A percentile compares a stretch with the other conserved stretches of the same genome.
Evolutionary conservation across 2,113 vertebrate genomes (phyloP).

Genomic region (Gyps fulvus): DNA sequence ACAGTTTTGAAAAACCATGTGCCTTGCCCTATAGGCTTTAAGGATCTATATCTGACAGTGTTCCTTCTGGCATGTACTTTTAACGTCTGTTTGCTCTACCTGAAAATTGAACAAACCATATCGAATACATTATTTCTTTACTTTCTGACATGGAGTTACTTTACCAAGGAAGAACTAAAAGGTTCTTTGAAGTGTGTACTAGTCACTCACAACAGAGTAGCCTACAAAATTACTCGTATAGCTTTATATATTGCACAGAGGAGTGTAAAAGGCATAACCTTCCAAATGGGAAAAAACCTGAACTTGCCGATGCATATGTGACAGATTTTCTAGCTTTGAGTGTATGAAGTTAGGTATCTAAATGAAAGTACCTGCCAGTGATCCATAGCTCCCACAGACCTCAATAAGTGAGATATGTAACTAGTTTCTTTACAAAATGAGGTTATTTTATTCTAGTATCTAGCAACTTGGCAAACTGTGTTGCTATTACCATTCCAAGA

Average conservation of each 20-base stretch:
- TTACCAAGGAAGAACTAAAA: constrained; percentile 33
- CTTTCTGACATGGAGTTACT: constrained; percentile 29
- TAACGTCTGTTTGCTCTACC: constrained; percentile 57
- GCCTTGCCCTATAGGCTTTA: constrained; percentile 42
- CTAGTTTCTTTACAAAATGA: neutral
- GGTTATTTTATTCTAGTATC: neutral
- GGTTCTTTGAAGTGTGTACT: constrained; percentile 8
- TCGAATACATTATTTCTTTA: constrained; percentile 49
- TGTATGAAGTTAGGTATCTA: neutral
- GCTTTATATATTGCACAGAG: constrained; percentile 1
- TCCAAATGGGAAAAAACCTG: neutral
- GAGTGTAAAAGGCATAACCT: constrained; percentile 5
- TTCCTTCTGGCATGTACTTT: constrained; percentile 54
- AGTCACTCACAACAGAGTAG: neutral
- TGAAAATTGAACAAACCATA: constrained; percentile 68
- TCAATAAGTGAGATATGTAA: neutral
- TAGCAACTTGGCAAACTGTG: neutral
- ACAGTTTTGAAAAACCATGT: constrained; percentile 28
- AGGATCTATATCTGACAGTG: constrained; percentile 6
- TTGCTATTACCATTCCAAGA: neutral
- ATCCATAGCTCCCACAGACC: neutral
- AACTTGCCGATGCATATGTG: neutral
- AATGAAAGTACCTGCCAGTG: neutral
- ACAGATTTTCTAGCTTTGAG: neutral
- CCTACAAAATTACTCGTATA: neutral